These are phyloP conservation scores for Cephus nigrinus DNA, from an alignment of 2,888 invertebrate species.

Conservation along the genomic window DNA sequence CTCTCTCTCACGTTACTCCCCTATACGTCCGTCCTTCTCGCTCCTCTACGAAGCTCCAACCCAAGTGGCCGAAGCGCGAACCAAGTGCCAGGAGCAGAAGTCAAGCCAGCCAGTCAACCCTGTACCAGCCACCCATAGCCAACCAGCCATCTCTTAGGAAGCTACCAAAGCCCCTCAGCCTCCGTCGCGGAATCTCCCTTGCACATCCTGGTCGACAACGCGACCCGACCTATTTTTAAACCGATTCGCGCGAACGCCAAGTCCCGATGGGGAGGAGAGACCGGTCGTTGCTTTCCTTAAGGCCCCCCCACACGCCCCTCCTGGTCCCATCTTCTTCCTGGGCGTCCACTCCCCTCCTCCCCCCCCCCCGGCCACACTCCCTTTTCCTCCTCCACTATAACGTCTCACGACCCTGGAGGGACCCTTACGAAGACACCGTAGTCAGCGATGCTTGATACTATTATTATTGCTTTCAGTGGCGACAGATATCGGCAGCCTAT, in stretches of 20 bases:
- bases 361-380: too few species aligned
- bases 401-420: background rate
- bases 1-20: constrained; percentile 1
- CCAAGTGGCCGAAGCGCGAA: background rate
- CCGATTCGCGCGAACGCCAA: constrained; percentile 1
- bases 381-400: background rate
- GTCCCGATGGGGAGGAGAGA: constrained; percentile 8
- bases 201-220: constrained; percentile 29
- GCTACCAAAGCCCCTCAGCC: background rate
- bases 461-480: background rate
- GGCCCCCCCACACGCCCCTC: background rate
- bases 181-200: constrained; percentile 2
- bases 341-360: background rate
- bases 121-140: too few species aligned
- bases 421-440: background rate
- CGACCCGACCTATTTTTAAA: constrained; percentile 36
- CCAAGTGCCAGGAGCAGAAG: background rate
- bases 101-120: background rate
- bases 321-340: background rate
- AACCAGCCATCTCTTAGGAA: constrained; percentile 32
- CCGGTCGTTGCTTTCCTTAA: background rate
- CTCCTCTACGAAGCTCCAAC: background rate
- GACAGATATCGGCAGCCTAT: background rate
- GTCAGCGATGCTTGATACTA: background rate
- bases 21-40: background rate